Conservation (phyloP, 1,140 invertebrate genomes). For the Drosophila sp. region DNA sequence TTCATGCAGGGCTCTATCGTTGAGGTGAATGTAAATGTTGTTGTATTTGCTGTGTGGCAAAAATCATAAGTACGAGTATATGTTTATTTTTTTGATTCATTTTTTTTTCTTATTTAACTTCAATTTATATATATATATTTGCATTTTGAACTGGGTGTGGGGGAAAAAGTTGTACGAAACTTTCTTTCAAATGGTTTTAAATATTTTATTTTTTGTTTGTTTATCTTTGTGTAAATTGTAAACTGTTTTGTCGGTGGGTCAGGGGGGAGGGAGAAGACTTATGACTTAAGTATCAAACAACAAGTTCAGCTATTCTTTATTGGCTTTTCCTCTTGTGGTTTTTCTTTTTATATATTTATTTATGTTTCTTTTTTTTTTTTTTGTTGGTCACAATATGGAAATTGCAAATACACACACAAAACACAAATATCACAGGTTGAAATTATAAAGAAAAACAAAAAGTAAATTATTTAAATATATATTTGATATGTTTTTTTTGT, state of each 20-base stretch:
- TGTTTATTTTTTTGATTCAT: constrained; percentile 53
- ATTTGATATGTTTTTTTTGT: constrained; percentile 25
- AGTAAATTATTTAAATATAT: constrained; percentile 46
- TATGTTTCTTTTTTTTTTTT: constrained; percentile 14
- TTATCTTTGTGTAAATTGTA: background rate
- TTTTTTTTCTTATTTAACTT: constrained; percentile 39
- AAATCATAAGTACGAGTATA: constrained; percentile 44
- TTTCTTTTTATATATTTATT: constrained; percentile 36
- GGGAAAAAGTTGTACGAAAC: constrained; percentile 50
- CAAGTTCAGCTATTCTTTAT: constrained; percentile 8
- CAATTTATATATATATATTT: constrained; percentile 60
- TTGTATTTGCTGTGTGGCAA: constrained; percentile 34
- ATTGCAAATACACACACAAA: constrained; percentile 70
- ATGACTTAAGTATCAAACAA: constrained; percentile 5
- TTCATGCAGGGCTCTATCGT: background rate
- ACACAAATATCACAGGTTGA: constrained; percentile 40
- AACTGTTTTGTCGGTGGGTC: constrained; percentile 6
- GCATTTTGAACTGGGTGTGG: constrained; percentile 79
- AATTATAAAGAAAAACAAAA: constrained; percentile 60
- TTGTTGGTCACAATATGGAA: constrained; percentile 40
- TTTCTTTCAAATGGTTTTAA: constrained; percentile 35
- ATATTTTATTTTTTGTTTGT: constrained; percentile 54
- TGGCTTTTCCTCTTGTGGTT: background rate
- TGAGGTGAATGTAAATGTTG: constrained; percentile 10
- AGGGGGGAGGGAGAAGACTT: background rate